These are phyloP conservation scores for Dasypus novemcinctus DNA, from an alignment of 2,113 vertebrate species.

Conservation along the genomic window DNA sequence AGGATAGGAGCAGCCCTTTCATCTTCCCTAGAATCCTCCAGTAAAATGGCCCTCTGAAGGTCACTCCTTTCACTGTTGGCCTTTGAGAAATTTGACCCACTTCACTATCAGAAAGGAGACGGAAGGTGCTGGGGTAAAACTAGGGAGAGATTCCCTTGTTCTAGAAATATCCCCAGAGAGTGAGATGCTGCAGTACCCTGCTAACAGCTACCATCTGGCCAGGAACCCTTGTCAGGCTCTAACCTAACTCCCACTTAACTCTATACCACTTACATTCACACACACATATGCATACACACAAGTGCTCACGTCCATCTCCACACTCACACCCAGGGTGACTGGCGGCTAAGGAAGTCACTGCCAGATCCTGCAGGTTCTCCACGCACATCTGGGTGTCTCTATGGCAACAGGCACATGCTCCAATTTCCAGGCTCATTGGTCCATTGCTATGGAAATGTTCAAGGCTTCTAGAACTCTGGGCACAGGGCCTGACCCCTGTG, in stretches of 20 bases:
- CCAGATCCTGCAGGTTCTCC: neutral
- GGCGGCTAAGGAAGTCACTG: neutral
- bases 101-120: neutral
- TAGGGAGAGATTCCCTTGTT: neutral
- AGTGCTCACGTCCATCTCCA: neutral
- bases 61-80: neutral
- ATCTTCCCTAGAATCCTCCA: neutral
- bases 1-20: neutral
- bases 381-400: slow-evolving; percentile 15
- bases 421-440: slow-evolving; percentile 30
- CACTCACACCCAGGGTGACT: neutral
- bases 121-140: neutral
- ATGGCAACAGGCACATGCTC: slow-evolving; percentile 23
- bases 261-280: neutral
- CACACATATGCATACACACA: neutral
- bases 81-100: neutral
- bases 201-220: neutral
- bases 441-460: slow-evolving; percentile 71
- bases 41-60: neutral
- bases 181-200: neutral
- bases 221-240: slow-evolving; percentile 27
- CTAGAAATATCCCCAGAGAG: slow-evolving; percentile 36
- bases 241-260: slow-evolving; percentile 49
- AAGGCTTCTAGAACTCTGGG: slow-evolving; percentile 45
- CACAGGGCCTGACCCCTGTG: slow-evolving; percentile 26